Conservation (phyloP, 1,140 invertebrate species). For the Psilanteris sp. region DNA sequence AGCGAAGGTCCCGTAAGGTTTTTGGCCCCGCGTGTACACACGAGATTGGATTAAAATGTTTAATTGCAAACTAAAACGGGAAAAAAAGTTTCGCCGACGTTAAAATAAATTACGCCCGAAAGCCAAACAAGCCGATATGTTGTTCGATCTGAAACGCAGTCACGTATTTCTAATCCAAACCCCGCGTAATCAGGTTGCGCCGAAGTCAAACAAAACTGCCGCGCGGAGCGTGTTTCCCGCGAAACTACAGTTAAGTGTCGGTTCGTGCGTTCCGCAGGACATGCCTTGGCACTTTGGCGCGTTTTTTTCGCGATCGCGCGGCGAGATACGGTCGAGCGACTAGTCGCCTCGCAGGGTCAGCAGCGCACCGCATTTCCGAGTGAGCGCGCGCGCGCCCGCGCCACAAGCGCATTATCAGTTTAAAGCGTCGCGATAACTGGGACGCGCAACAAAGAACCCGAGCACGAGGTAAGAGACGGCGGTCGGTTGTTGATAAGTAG, state of each 20-base stretch:
- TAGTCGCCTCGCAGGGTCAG: slow-evolving; percentile 52
- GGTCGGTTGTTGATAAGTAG: slow-evolving; percentile 75
- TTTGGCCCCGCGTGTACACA: too few relatives aligned
- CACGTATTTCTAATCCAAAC: slow-evolving; percentile 52
- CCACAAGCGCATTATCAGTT: slow-evolving; percentile 50
- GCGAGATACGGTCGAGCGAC: slow-evolving; percentile 45
- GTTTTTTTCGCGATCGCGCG: slow-evolving; percentile 44
- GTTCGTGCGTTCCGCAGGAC: slow-evolving; percentile 56
- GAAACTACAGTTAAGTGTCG: slow-evolving; percentile 59
- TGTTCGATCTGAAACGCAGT: slow-evolving; percentile 14
- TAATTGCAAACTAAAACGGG: too few relatives aligned
- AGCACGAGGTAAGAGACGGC: slow-evolving; percentile 66
- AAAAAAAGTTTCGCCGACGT: neutral
- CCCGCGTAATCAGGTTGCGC: slow-evolving; percentile 38
- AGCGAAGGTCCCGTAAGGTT: too few relatives aligned
- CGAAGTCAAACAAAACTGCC: slow-evolving; percentile 55
- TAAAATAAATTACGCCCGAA: too few relatives aligned
- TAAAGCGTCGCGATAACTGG: slow-evolving; percentile 61
- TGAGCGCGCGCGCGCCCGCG: too few relatives aligned
- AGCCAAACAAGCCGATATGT: too few relatives aligned
- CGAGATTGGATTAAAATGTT: too few relatives aligned
- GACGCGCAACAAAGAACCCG: slow-evolving; percentile 63
- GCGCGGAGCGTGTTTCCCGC: slow-evolving; percentile 48
- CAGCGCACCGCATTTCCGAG: too few relatives aligned
- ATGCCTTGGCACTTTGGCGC: slow-evolving; percentile 58